A percentile compares a stretch with the other conserved stretches of the same genome.
Evolutionary conservation across 2,113 vertebrate genomes (phyloP).

Genomic region (Apodemus speciosus): DNA sequence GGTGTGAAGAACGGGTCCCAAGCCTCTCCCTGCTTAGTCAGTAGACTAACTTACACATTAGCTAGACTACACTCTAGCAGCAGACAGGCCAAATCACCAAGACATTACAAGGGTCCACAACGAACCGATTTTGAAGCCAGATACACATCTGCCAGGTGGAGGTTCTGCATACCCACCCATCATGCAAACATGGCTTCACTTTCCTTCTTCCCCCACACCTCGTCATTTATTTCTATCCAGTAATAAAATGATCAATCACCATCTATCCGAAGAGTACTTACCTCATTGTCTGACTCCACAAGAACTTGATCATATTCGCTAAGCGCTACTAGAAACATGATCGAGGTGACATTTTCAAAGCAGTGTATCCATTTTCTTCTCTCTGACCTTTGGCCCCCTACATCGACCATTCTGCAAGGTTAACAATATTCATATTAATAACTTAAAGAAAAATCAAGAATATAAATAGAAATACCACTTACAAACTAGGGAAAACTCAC

Average conservation of each 20-base stretch:
- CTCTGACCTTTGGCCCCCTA: conserved; percentile 97
- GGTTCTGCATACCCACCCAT: conserved; percentile 11
- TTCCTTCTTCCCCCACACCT: neutral
- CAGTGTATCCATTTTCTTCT: conserved; percentile 99
- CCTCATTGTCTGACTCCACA: conserved; percentile 98
- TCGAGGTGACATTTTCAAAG: conserved; percentile 98
- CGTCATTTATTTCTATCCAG: neutral
- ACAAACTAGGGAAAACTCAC: conserved; percentile 8
- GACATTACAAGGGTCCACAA: neutral
- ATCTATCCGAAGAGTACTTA: conserved; percentile 79
- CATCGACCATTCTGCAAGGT: conserved; percentile 95
- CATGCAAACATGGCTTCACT: conserved; percentile 25
- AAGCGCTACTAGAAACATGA: conserved; percentile 98
- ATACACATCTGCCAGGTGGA: conserved; percentile 47
- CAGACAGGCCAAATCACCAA: neutral
- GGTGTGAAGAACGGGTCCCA: neutral
- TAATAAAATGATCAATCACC: conserved; percentile 2
- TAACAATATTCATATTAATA: conserved; percentile 76
- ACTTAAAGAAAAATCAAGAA: conserved; percentile 42
- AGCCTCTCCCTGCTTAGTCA: neutral
- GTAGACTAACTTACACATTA: neutral
- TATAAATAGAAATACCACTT: conserved; percentile 37
- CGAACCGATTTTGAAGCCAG: conserved; percentile 41
- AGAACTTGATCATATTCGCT: conserved; percentile 98
- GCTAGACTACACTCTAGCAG: neutral